Conservation (phyloP, 1,140 invertebrate species). For the Carposina sasakii region DNA sequence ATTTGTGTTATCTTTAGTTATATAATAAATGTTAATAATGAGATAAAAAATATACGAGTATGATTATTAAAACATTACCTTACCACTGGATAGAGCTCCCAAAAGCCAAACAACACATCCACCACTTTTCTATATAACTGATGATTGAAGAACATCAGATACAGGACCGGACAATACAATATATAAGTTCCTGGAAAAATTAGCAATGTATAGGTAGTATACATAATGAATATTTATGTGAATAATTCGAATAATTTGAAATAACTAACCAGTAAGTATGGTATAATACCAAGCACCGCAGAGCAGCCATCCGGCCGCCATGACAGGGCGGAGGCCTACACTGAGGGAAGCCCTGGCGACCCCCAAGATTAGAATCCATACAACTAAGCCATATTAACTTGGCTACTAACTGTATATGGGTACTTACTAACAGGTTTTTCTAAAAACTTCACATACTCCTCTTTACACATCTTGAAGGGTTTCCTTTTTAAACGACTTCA, state of each 20-base stretch:
- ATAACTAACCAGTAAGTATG: constrained; percentile 51
- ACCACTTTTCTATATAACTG: constrained; percentile 76
- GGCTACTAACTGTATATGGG: constrained; percentile 16
- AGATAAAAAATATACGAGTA: no score
- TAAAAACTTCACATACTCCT: no score
- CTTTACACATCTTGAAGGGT: not conserved
- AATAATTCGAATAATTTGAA: no score
- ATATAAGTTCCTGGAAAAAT: constrained; percentile 75
- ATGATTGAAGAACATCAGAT: constrained; percentile 79
- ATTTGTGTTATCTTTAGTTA: no score
- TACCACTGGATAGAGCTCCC: constrained; percentile 87
- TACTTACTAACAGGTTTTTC: no score
- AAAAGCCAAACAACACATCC: constrained; percentile 81
- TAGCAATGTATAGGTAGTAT: constrained; percentile 7
- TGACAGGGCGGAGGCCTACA: constrained; percentile 22
- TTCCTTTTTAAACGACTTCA: no score
- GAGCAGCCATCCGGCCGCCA: constrained; percentile 49
- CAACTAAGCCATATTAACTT: constrained; percentile 32
- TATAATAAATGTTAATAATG: no score
- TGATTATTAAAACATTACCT: constrained; percentile 56
- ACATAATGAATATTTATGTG: no score
- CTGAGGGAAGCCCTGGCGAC: constrained; percentile 36
- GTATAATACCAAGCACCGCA: constrained; percentile 61
- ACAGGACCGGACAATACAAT: constrained; percentile 79
- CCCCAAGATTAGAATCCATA: constrained; percentile 55